A percentile compares a stretch with the other conserved stretches of the same genome.
phyloP scores from a whole-genome alignment of 2,888 invertebrate genomes.

The Prosapia bicincta region DNA sequence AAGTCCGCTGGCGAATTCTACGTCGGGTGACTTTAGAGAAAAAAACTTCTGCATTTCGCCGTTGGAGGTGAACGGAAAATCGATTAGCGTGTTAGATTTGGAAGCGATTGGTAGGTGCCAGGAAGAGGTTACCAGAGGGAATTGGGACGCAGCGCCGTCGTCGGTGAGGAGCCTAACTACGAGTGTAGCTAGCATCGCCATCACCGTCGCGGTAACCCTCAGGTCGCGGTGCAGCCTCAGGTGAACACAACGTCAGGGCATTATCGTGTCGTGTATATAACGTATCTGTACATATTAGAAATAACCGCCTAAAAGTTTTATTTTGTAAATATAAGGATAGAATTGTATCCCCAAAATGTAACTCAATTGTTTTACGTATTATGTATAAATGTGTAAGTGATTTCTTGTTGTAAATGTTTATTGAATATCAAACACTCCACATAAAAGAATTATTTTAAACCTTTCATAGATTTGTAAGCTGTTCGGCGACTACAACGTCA shows the following conservation, averaged over 20 bases:
- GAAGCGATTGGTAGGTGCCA: conserved; percentile 64
- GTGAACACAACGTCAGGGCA: not conserved
- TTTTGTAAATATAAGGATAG: not conserved
- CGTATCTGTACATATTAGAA: no score
- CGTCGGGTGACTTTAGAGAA: conserved; percentile 57
- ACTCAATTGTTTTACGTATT: no score
- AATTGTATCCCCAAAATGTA: not conserved
- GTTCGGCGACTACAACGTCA: no score
- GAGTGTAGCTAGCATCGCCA: not conserved
- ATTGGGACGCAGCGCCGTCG: conserved; percentile 46
- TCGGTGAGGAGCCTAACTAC: not conserved
- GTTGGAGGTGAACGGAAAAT: conserved; percentile 73
- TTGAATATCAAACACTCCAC: no score
- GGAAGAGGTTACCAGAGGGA: conserved; percentile 63
- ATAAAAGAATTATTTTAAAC: no score
- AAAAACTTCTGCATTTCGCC: conserved; percentile 85
- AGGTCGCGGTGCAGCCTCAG: not conserved
- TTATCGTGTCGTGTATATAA: no score
- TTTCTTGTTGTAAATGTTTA: not conserved
- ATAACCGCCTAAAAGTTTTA: not conserved
- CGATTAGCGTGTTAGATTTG: conserved; percentile 63
- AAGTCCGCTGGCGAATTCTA: conserved; percentile 64
- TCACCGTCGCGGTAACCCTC: not conserved
- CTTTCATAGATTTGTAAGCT: no score
- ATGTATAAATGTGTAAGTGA: not conserved